A percentile compares a stretch with the other conserved stretches of the same genome.
These are phyloP conservation scores for Sycophila texana DNA, from an alignment of 2,888 invertebrate species.

Conservation along the genomic window DNA sequence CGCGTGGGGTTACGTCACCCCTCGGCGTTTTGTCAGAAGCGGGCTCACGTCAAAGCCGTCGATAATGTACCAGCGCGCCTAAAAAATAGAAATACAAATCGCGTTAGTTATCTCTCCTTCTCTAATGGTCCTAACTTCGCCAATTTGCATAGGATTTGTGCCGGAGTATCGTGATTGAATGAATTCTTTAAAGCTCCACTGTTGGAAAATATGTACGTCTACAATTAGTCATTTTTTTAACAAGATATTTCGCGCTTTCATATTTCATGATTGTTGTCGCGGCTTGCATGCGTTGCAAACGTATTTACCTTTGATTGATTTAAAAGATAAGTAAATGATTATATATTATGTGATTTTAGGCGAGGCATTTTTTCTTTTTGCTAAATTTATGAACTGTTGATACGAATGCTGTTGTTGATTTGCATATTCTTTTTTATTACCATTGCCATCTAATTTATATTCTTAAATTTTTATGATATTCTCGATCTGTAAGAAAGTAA, in stretches of 20 bases:
- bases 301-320: too few species aligned
- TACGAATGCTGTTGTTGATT: neutral
- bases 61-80: slow-evolving; percentile 61
- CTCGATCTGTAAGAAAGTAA: neutral
- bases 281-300: too few species aligned
- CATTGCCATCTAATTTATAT: slow-evolving; percentile 6
- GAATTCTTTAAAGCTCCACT: neutral
- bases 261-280: neutral
- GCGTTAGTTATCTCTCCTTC: slow-evolving; percentile 61
- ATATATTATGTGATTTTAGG: too few species aligned
- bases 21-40: slow-evolving; percentile 43
- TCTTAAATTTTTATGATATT: neutral
- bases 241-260: neutral
- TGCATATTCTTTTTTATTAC: neutral
- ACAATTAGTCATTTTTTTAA: slow-evolving; percentile 34
- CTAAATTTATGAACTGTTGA: neutral
- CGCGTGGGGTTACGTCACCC: slow-evolving; percentile 58
- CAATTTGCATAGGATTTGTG: slow-evolving; percentile 72
- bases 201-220: neutral
- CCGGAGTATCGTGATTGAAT: slow-evolving; percentile 13
- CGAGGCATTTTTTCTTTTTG: neutral
- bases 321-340: too few species aligned
- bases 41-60: slow-evolving; percentile 69
- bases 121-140: slow-evolving; percentile 69
- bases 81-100: slow-evolving; percentile 63